These are phyloP conservation scores for Pseudomugil tenellus DNA, from an alignment of 2,797 vertebrate genomes.

Conservation along the genomic window DNA sequence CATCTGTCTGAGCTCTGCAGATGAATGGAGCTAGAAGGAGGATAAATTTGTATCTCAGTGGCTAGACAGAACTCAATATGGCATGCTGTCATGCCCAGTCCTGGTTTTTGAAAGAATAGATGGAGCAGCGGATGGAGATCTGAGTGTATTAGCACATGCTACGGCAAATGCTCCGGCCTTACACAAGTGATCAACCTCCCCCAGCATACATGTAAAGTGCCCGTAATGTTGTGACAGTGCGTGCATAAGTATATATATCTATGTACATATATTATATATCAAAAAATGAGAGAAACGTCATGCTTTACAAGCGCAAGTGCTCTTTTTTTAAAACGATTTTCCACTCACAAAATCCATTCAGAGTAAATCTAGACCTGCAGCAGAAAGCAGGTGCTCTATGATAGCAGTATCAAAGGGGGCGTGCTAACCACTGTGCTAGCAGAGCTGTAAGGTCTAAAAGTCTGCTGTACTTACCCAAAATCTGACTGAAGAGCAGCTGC, in stretches of 20 bases:
- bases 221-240: slow-evolving; percentile 33
- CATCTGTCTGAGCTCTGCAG: slow-evolving; percentile 57
- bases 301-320: slow-evolving; percentile 34
- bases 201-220: slow-evolving; percentile 46
- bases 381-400: slow-evolving; percentile 62
- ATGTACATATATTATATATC: too few species aligned
- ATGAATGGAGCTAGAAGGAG: slow-evolving; percentile 63
- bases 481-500: slow-evolving; percentile 99
- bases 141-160: slow-evolving; percentile 55
- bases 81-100: slow-evolving; percentile 48
- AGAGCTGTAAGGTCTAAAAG: not conserved
- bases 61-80: slow-evolving; percentile 66
- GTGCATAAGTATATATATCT: too few species aligned
- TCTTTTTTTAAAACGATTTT: slow-evolving; percentile 3
- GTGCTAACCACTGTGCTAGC: slow-evolving; percentile 41
- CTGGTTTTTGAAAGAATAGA: slow-evolving; percentile 40
- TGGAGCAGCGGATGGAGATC: slow-evolving; percentile 34
- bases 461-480: slow-evolving; percentile 90
- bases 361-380: slow-evolving; percentile 47
- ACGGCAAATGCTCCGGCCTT: slow-evolving; percentile 41
- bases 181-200: slow-evolving; percentile 48
- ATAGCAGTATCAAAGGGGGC: slow-evolving; percentile 60
- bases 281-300: slow-evolving; percentile 35
- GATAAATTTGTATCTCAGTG: slow-evolving; percentile 55
- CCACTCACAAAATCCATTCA: slow-evolving; percentile 11